Base-by-base conservation (phyloP, 2,113 vertebrate species). In the Pitta sordida region DNA sequence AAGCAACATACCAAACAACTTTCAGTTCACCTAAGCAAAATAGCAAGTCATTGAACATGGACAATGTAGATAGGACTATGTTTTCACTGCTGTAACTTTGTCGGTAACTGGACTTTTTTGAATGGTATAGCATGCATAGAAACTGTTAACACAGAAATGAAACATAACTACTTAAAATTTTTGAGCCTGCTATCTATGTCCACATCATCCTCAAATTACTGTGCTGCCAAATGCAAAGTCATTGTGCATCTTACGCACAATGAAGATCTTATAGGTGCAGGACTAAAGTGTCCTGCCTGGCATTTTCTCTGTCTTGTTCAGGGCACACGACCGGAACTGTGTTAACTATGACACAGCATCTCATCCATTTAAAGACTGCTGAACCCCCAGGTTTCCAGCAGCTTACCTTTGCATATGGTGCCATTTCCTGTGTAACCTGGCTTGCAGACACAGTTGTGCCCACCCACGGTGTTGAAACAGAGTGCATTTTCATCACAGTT, bases 371-470 rank as follows among this genome's bases (percentile, higher is more conserved):
- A 22, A 56, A 48, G 65, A 36, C 19, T 24, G 43, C 11, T 1
- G 0, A 69, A 6, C 20, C 32, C 15, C 1, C 1, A 19, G 20
- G 30, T 60, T 86, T 81, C 49, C 83, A 59, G 82, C 5, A 2
- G 37, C 95, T 97, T 97, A 99, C 99, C 99, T 99, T 98, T 99
- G 97, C 99, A 99, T 29, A 97, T 96, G 6, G 99, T 99, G 24
- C 99, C 99, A 8, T 99, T 99, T 44, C 99, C 99, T 0, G 98
- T 98, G 90, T 99, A 99, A 56, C 99, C 99, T 0, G 99, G 99
- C 94, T 99, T 99, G 96, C 99, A 99, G 68, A 99, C 98, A 80
- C 99, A 99, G 97, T 98, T 99, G 97, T 99, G 99, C 24, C 99
- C 99, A 63, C 99, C 99, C 4, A 99, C 99, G 2, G 99, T 99